A percentile compares a stretch with the other conserved stretches of the same genome.
These are phyloP conservation scores for Turritopsis dohrnii DNA, from an alignment of 30 jellyfish, hydroid and myxozoan genomes.

Conservation along the genomic window DNA sequence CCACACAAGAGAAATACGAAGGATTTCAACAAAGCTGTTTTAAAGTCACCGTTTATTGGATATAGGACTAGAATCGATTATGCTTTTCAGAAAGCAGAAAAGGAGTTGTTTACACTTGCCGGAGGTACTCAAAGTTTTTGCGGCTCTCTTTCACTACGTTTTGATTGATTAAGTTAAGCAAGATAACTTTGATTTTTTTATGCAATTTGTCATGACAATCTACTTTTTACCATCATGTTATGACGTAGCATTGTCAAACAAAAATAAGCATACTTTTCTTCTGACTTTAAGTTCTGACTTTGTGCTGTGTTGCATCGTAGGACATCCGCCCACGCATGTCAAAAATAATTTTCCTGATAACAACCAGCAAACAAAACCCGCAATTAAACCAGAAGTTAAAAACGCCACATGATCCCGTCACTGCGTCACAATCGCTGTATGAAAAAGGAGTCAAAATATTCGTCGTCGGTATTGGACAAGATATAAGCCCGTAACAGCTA, in stretches of 20 bases:
- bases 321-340: background rate
- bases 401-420: background rate
- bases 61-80: slow-evolving; percentile 8
- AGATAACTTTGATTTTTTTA: too few species aligned
- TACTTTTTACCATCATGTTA: too few species aligned
- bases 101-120: background rate
- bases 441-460: slow-evolving; percentile 1
- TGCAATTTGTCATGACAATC: too few species aligned
- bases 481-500: background rate
- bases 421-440: background rate
- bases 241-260: too few species aligned
- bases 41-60: background rate
- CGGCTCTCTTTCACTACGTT: too few species aligned
- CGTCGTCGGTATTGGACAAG: background rate
- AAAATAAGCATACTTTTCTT: too few species aligned
- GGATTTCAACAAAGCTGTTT: background rate
- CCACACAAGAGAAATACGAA: background rate
- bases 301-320: background rate
- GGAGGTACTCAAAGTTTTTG: too few species aligned
- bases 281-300: background rate
- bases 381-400: background rate
- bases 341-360: background rate
- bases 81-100: background rate
- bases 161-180: too few species aligned
- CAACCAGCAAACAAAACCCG: slow-evolving; percentile 6